These are phyloP conservation scores for Pantala flavescens DNA, from an alignment of 1,140 invertebrate species.

Conservation along the genomic window DNA sequence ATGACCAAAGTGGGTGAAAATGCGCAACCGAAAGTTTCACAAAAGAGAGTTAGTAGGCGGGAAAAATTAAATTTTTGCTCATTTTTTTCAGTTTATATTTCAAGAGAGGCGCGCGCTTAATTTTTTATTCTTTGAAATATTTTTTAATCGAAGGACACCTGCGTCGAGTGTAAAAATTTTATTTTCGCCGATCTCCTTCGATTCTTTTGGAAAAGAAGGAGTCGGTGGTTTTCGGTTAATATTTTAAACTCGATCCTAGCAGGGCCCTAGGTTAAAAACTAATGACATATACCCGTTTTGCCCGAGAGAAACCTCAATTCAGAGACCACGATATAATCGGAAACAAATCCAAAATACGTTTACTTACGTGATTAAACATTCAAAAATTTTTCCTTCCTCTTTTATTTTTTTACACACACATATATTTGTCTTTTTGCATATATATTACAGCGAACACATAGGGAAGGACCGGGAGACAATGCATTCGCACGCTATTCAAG, in stretches of 20 bases:
- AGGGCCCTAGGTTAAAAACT: conserved; percentile 5
- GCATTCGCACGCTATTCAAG: neutral
- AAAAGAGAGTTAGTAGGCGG: no score
- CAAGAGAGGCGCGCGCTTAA: neutral
- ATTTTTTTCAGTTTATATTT: neutral
- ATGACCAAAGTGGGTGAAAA: no score
- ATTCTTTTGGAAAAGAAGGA: neutral
- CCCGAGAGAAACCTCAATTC: conserved; percentile 7
- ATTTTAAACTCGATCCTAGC: neutral
- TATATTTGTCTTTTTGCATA: neutral
- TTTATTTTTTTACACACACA: neutral
- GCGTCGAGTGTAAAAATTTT: neutral
- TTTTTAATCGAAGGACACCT: conserved; percentile 6
- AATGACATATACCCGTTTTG: conserved; percentile 1
- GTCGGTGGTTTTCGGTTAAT: neutral
- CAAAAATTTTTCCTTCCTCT: neutral
- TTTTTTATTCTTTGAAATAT: conserved; percentile 2
- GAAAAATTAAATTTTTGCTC: neutral
- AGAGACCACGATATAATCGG: conserved; percentile 1
- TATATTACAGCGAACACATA: neutral
- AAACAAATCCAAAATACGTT: neutral
- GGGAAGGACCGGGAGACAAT: neutral
- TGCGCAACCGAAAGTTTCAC: no score
- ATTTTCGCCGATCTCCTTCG: neutral
- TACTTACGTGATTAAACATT: neutral